Percentiles rank a stretch among this genome's conserved stretches.
These are phyloP conservation scores for Nebria brevicollis DNA, from an alignment of 2,888 invertebrate species.

Conservation along the genomic window DNA sequence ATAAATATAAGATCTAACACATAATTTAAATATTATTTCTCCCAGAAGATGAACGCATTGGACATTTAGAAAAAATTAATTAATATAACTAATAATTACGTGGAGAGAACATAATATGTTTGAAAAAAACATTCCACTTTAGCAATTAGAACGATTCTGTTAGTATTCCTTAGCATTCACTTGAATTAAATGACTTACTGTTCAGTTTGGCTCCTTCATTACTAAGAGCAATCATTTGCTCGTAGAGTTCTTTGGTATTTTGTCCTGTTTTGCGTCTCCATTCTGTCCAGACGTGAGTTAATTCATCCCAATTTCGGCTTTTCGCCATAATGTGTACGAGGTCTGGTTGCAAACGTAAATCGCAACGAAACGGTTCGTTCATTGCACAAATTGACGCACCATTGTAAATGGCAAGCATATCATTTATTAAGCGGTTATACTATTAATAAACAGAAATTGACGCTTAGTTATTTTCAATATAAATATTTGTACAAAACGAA, in stretches of 20 bases:
- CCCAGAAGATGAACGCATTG: neutral
- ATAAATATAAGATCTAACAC: neutral
- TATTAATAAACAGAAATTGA: conserved; percentile 60
- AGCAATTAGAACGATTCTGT: too few relatives aligned
- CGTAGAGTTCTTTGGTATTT: conserved; percentile 80
- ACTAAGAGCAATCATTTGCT: conserved; percentile 80
- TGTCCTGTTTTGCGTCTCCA: conserved; percentile 89
- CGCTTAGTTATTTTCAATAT: neutral
- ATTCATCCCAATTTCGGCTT: conserved; percentile 87
- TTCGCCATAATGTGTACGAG: conserved; percentile 80
- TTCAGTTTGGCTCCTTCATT: conserved; percentile 84
- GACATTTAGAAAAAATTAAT: neutral
- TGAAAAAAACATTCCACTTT: too few relatives aligned
- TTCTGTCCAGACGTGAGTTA: conserved; percentile 89
- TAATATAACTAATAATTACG: neutral
- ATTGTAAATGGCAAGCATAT: conserved; percentile 89
- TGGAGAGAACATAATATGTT: neutral
- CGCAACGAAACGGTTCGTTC: conserved; percentile 85
- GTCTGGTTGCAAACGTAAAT: conserved; percentile 83
- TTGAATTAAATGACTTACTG: conserved; percentile 69
- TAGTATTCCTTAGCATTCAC: too few relatives aligned
- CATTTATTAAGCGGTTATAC: conserved; percentile 89
- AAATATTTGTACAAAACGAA: neutral
- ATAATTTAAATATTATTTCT: neutral
- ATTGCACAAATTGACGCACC: conserved; percentile 85